Base-by-base conservation (phyloP, 2,113 vertebrate genomes). In the Campylomormyrus tamandua region DNA sequence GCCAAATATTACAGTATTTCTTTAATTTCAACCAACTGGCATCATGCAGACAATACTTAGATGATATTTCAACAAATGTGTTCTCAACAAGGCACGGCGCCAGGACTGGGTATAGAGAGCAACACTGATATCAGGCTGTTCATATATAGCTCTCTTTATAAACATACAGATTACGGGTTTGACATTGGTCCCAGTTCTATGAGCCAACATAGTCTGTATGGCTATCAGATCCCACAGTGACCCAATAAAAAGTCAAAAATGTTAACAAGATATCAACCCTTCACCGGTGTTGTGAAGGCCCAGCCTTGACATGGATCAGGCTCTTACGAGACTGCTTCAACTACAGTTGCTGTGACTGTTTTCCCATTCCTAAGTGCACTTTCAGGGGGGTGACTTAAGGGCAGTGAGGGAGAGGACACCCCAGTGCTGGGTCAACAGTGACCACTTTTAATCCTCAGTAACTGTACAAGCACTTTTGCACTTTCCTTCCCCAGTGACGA, bases 41-140 rank as follows among this genome's bases (percentile, higher is more conserved):
- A 53, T 53, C 45, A 35, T 35, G 49, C 24, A 87, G 7, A 27
- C 46, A 50, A 52, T 87, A 53, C 27, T 53, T 53, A 50, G 39
- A 87, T 87, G 31, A 53, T 87, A 49, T 87, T 87, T 87, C 50
- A 39, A 87, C 85, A 87, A 52, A 49, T 15, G 19, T 85, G 42
- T 56, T 52, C 27, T 21, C 24, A 31, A 42, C 19, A 52, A 17
- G 27, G 50, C 85, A 87, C 24, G 4, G 2, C 3, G 83, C 45
- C 85, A 87, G 85, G 56, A 17, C 50, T 53, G 48, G 45, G 31
- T 87, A 56, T 56, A 39, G 48, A 87, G 49, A 17, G n/a, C 42
- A 86, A 9, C 48, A 27, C 24, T 48, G 83, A 24, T 45, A 8
- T 45, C 39, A 58, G 52, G 53, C 42, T 45, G 49, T 31, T 7